These are phyloP conservation scores for Pilophorus perplexus DNA, from an alignment of 2,888 invertebrate species.

Conservation along the genomic window DNA sequence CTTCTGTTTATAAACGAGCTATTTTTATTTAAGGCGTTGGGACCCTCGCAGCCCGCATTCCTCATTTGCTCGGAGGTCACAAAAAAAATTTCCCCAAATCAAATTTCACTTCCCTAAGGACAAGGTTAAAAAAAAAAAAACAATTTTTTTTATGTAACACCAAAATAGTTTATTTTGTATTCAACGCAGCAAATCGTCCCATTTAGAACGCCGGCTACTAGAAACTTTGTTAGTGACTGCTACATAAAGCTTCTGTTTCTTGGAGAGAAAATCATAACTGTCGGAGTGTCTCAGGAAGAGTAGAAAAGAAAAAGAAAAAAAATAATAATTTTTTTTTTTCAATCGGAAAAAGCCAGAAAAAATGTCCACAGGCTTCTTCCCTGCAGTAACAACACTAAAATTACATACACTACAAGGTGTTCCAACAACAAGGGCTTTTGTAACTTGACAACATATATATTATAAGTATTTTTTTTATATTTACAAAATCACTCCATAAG, in stretches of 20 bases:
- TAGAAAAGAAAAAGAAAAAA: slow-evolving; percentile 12
- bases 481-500: slow-evolving; percentile 40
- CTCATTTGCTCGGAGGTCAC: too few relatives aligned
- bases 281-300: too few relatives aligned
- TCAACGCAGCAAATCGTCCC: slow-evolving; percentile 21
- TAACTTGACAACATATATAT: slow-evolving; percentile 11
- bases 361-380: slow-evolving; percentile 3
- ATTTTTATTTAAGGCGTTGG: too few relatives aligned
- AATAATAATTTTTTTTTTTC: neutral
- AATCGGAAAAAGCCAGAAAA: slow-evolving; percentile 2
- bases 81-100: too few relatives aligned
- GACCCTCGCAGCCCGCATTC: too few relatives aligned
- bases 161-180: slow-evolving; percentile 38
- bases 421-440: slow-evolving; percentile 26
- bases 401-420: slow-evolving; percentile 37
- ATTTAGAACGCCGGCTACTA: slow-evolving; percentile 17
- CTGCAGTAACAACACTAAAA: slow-evolving; percentile 25
- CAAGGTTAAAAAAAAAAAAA: too few relatives aligned
- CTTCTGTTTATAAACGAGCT: too few relatives aligned
- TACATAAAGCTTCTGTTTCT: slow-evolving; percentile 31
- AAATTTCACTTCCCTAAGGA: too few relatives aligned
- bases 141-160: slow-evolving; percentile 30
- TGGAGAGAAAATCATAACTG: neutral
- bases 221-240: slow-evolving; percentile 37
- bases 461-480: slow-evolving; percentile 16